Evolutionary conservation across 2,113 vertebrate genomes (phyloP), one percentile per base, ranked within the genome.

Genomic region (Manacus vitellinus): DNA sequence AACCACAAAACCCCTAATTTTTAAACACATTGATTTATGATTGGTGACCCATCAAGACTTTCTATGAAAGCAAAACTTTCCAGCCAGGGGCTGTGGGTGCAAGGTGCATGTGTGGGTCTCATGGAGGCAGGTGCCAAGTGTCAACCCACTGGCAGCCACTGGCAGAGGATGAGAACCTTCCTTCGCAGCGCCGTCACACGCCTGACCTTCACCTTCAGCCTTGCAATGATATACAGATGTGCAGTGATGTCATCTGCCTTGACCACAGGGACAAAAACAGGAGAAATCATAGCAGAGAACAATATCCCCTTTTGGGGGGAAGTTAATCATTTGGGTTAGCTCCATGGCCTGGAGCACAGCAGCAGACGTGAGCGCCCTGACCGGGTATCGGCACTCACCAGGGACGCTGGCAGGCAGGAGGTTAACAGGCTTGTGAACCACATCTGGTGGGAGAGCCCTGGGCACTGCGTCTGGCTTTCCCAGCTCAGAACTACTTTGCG

Each of bases 331-430:
- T 85, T 85, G 51, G 72, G 44, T 82, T 73, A 52, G 44, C 27
- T 67, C 43, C 10, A 3, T 0, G 2, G 19, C 47, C 74, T 3
- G 20, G 54, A 86, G 39, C 35, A 22, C 0, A 4, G 62, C 56
- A 23, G 70, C 1, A 4, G 66, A 52, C 2, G 0, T 0, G 3
- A 54, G 30, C 0, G 0, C 2, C 0, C 81, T 24, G 71, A 35
- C 37, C 0, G 5, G 23, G 39, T 66, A 19, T 25, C 0, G 1
- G 35, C 14, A 1, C 39, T 49, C 0, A 0, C 20, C 4, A 14
- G 72, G 61, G 67, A 61, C 2, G 3, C 6, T 39, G 87, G 21
- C 0, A 1, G 21, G 8, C 0, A 6, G 18, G 16, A 75, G 78
- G 66, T 44, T 47, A 79, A 75, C 3, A 12, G 61, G 17, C 44